Evolutionary conservation across 2,888 invertebrate species (phyloP).

Genomic region (Bellardia pandia): DNA sequence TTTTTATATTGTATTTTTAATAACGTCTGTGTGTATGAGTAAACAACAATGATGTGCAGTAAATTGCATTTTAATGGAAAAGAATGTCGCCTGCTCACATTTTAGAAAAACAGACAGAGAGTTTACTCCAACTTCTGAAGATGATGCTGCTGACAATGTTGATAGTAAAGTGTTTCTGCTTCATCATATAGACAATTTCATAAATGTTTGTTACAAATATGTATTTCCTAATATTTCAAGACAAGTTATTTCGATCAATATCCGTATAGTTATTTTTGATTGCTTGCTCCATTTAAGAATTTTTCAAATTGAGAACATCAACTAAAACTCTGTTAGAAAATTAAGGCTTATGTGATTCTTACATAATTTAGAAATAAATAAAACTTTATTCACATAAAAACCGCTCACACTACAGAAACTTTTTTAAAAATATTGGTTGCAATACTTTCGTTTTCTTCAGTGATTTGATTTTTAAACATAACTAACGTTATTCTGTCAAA

Average conservation of each 20-base stretch:
- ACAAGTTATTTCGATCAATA: not conserved
- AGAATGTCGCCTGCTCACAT: constrained; percentile 45
- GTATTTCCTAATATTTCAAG: not conserved
- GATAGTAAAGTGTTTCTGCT: not conserved
- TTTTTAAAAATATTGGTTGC: too few relatives aligned
- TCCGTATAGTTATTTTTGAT: not conserved
- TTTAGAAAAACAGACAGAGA: not conserved
- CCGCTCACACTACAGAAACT: too few relatives aligned
- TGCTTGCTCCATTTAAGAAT: too few relatives aligned
- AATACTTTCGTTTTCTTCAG: too few relatives aligned
- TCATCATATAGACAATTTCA: constrained; percentile 18
- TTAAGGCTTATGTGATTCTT: too few relatives aligned
- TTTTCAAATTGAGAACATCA: too few relatives aligned
- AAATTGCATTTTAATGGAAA: constrained; percentile 72
- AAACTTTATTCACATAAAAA: too few relatives aligned
- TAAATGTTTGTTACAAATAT: constrained; percentile 29
- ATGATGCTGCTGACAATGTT: not conserved
- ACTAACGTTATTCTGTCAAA: too few relatives aligned
- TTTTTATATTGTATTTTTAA: constrained; percentile 16
- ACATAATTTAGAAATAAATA: too few relatives aligned
- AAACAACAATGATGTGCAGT: constrained; percentile 64
- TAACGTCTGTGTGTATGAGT: constrained; percentile 29
- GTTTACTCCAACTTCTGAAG: constrained; percentile 1
- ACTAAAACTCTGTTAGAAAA: too few relatives aligned
- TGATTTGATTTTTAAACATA: too few relatives aligned